These are phyloP conservation scores for Paguma larvata DNA, from an alignment of 2,797 vertebrate genomes.

Conservation along the genomic window DNA sequence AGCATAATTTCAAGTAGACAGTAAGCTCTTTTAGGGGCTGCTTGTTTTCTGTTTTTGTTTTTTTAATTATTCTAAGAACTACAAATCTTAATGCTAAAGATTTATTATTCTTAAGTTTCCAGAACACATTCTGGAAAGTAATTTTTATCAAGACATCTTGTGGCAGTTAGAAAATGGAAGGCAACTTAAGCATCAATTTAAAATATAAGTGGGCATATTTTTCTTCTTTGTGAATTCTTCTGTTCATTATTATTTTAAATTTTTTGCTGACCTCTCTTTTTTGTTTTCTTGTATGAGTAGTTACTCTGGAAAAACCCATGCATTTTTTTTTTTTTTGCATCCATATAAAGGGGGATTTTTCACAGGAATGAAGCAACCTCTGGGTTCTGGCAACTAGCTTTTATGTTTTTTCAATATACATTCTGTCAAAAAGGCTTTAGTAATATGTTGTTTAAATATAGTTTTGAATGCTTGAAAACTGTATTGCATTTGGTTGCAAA, in stretches of 20 bases:
- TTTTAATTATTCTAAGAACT: neutral
- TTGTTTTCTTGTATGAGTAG: neutral
- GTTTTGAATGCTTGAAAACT: neutral
- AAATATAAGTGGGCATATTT: neutral
- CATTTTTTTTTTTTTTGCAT: neutral
- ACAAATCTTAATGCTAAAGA: neutral
- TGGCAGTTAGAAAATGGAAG: neutral
- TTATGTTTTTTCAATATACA: neutral
- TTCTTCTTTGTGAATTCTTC: neutral
- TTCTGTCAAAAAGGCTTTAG: neutral
- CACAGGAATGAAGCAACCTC: neutral
- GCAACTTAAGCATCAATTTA: neutral
- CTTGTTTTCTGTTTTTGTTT: neutral
- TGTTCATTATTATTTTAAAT: neutral
- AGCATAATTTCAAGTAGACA: neutral
- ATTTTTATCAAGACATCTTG: neutral
- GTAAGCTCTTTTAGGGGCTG: neutral
- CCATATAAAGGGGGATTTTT: neutral
- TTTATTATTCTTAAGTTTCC: neutral
- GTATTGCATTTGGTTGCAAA: neutral
- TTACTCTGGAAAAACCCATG: neutral
- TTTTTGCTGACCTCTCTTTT: neutral
- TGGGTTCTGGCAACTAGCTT: neutral
- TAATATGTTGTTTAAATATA: slow-evolving; percentile 1
- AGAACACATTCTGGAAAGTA: neutral